These are phyloP conservation scores for Drosophila ezoana DNA, from an alignment of 2,888 invertebrate species.

Conservation along the genomic window DNA sequence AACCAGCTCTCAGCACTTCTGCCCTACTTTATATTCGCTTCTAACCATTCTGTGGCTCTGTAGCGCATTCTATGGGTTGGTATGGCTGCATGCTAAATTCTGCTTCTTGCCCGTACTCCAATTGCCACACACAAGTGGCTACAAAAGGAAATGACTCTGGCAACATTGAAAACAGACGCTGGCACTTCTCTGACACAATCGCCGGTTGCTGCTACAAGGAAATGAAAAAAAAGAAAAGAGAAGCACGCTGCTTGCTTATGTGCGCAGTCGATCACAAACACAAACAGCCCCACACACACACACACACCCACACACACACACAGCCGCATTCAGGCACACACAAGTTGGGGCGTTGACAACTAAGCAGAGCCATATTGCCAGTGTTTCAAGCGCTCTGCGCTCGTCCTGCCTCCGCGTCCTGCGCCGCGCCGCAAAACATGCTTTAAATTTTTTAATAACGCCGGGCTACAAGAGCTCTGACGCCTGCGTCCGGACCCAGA, in stretches of 20 bases:
- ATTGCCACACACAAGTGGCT: slow-evolving; percentile 61
- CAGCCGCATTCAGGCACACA: not conserved
- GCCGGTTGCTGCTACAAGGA: slow-evolving; percentile 68
- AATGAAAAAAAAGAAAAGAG: slow-evolving; percentile 49
- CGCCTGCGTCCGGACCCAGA: slow-evolving; percentile 65
- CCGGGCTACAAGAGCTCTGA: slow-evolving; percentile 68
- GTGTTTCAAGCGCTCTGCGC: slow-evolving; percentile 29
- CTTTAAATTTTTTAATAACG: slow-evolving; percentile 84
- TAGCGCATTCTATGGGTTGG: slow-evolving; percentile 32
- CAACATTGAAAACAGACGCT: slow-evolving; percentile 82
- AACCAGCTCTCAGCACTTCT: too few species aligned
- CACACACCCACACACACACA: slow-evolving; percentile 30
- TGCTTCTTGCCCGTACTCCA: slow-evolving; percentile 5
- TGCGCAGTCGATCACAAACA: slow-evolving; percentile 75
- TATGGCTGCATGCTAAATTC: not conserved
- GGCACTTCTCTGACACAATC: slow-evolving; percentile 73
- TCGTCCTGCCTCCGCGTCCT: slow-evolving; percentile 19
- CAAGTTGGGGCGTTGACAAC: slow-evolving; percentile 69
- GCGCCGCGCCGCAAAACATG: slow-evolving; percentile 80
- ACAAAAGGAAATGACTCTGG: slow-evolving; percentile 77
- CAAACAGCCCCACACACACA: slow-evolving; percentile 45
- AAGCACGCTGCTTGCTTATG: slow-evolving; percentile 61
- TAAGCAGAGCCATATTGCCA: slow-evolving; percentile 75
- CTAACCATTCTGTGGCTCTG: not conserved
- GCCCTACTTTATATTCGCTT: too few species aligned